Conservation (phyloP, 2,888 invertebrate species). For the Agriopis leucophaearia region DNA sequence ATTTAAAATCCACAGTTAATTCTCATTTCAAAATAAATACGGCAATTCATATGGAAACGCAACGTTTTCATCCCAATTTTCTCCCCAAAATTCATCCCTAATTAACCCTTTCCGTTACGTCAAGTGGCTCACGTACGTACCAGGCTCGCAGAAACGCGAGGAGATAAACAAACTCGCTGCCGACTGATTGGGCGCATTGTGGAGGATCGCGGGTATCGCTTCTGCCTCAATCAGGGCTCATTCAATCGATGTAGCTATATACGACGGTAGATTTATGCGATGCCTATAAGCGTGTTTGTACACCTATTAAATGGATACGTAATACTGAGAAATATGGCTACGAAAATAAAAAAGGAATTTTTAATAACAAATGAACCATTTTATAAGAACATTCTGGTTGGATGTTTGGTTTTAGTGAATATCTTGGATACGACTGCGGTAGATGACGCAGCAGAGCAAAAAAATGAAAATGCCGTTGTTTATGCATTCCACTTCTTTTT, state of each 20-base stretch:
- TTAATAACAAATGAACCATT: neutral
- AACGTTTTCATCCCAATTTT: constrained; percentile 11
- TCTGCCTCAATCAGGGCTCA: constrained; percentile 68
- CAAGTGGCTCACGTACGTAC: constrained; percentile 43
- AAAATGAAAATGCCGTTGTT: constrained; percentile 11
- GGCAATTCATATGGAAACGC: constrained; percentile 7
- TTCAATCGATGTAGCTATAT: constrained; percentile 56
- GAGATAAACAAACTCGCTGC: constrained; percentile 62
- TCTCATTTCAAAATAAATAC: constrained; percentile 10
- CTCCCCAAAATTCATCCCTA: constrained; percentile 25
- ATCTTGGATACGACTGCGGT: neutral
- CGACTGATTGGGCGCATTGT: constrained; percentile 74
- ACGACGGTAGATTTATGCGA: too few species aligned
- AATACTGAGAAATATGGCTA: neutral
- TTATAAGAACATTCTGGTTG: neutral
- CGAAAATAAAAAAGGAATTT: neutral
- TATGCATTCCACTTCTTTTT: constrained; percentile 12
- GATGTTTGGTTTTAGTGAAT: neutral
- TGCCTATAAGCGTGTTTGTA: constrained; percentile 32
- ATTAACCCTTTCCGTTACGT: constrained; percentile 43
- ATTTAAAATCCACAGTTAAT: constrained; percentile 7
- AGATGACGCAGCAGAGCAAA: neutral
- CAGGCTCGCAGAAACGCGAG: constrained; percentile 44
- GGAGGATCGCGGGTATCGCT: constrained; percentile 58
- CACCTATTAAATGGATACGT: constrained; percentile 22